Percentiles rank a stretch among this genome's conserved stretches.
phyloP scores from a whole-genome alignment of 2,797 vertebrate species.

The Nyctalus aviator region DNA sequence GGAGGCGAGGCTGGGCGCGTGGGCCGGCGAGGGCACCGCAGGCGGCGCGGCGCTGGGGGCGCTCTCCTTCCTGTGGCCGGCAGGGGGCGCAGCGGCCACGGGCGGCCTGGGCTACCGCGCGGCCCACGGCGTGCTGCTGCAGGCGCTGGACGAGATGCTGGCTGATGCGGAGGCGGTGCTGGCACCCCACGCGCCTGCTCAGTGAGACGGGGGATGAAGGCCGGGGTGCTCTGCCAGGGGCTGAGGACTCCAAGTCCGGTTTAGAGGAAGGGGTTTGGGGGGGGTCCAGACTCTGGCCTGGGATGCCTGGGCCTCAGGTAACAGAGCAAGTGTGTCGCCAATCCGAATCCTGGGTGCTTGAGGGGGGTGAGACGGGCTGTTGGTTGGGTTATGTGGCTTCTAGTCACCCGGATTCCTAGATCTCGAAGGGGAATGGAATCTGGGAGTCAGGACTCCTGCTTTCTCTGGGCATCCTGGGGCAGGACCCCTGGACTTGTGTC shows the following conservation, averaged over 20 bases:
- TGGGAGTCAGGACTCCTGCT: background rate
- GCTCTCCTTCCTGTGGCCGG: constrained; percentile 82
- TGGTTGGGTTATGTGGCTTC: background rate
- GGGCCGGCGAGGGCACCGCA: constrained; percentile 77
- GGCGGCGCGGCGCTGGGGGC: constrained; percentile 82
- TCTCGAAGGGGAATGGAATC: background rate
- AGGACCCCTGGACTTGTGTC: background rate
- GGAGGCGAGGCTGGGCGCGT: constrained; percentile 81
- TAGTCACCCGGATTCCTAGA: background rate
- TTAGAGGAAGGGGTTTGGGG: background rate
- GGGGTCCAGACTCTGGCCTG: background rate
- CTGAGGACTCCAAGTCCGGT: background rate
- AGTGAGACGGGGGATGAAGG: background rate
- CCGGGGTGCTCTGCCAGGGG: background rate
- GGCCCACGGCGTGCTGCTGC: constrained; percentile 81
- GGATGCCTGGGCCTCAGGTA: background rate
- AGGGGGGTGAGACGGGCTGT: background rate
- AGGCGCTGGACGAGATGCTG: constrained; percentile 83
- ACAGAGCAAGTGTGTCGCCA: background rate
- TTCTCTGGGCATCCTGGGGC: background rate
- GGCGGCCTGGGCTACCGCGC: constrained; percentile 85
- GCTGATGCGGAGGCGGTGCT: constrained; percentile 81
- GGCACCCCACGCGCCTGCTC: background rate
- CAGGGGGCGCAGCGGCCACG: constrained; percentile 81
- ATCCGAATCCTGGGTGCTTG: background rate